These are phyloP conservation scores for Formica aserva DNA, from an alignment of 2,888 invertebrate genomes.

Conservation along the genomic window DNA sequence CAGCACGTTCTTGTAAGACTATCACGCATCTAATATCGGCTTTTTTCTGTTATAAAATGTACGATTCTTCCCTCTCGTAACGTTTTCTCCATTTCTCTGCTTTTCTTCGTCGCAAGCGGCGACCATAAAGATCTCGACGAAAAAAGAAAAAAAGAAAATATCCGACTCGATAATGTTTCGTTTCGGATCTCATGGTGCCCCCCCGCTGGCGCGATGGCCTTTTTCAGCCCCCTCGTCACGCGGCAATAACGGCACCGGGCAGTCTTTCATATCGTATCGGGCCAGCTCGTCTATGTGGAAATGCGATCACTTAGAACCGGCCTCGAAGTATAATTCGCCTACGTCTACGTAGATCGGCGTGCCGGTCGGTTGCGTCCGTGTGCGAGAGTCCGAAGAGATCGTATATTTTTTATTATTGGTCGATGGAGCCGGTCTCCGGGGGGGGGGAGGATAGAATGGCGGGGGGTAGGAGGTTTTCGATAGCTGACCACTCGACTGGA, in stretches of 20 bases:
- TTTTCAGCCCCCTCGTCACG: constrained; percentile 64
- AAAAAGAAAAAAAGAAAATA: constrained; percentile 59
- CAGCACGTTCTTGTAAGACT: neutral
- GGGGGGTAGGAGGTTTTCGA: constrained; percentile 79
- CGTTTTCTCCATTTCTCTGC: neutral
- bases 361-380: constrained; percentile 71
- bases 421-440: constrained; percentile 75
- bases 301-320: constrained; percentile 85
- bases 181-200: constrained; percentile 60
- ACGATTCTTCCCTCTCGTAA: neutral
- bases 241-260: constrained; percentile 77
- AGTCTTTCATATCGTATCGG: constrained; percentile 84
- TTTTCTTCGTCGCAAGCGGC: constrained; percentile 12
- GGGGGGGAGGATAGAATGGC: constrained; percentile 55
- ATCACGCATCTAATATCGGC: constrained; percentile 14
- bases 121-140: constrained; percentile 40
- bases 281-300: constrained; percentile 85
- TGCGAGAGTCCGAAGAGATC: constrained; percentile 76
- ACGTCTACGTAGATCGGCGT: constrained; percentile 71
- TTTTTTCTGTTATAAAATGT: neutral
- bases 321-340: constrained; percentile 84
- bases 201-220: constrained; percentile 62
- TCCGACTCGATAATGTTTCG: constrained; percentile 74
- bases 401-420: constrained; percentile 85
- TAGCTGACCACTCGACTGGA: constrained; percentile 84